phyloP scores from a whole-genome alignment of 1,140 invertebrate species.

The Caenorhabditis latens region DNA sequence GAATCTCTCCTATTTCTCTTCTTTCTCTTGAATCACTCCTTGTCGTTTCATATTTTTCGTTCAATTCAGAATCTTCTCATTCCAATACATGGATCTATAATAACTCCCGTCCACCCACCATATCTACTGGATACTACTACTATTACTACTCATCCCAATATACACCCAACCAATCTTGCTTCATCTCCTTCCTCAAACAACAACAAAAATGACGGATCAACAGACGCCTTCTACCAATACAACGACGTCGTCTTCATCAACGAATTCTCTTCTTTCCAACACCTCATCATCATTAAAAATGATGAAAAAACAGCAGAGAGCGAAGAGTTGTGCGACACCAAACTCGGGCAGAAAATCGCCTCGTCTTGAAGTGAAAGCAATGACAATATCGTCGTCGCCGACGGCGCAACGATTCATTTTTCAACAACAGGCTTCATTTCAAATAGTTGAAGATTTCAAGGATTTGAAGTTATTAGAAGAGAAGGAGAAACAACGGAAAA shows the following conservation, averaged over 20 bases:
- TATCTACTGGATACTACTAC: too few species aligned
- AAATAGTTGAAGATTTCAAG: conserved; percentile 20
- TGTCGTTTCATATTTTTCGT: too few species aligned
- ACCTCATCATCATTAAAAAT: conserved; percentile 26
- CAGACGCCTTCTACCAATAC: neutral
- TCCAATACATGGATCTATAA: conserved; percentile 11
- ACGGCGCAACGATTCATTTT: conserved; percentile 9
- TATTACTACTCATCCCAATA: too few species aligned
- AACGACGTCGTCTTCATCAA: neutral
- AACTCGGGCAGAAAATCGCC: conserved; percentile 40
- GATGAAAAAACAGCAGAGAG: conserved; percentile 40
- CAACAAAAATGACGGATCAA: neutral
- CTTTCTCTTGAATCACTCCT: too few species aligned
- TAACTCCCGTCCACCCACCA: too few species aligned
- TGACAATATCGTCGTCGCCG: conserved; percentile 33
- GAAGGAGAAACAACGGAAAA: conserved; percentile 8
- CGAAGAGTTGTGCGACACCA: conserved; percentile 23
- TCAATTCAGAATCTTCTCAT: neutral
- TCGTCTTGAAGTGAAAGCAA: conserved; percentile 12
- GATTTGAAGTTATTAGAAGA: conserved; percentile 8
- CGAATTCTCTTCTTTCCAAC: neutral
- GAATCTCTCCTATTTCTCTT: too few species aligned
- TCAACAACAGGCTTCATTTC: conserved; percentile 21
- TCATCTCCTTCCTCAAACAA: neutral
- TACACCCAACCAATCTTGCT: too few species aligned